A percentile compares a stretch with the other conserved stretches of the same genome.
These are phyloP conservation scores for Aradophagus sp. DNA, from an alignment of 1,140 invertebrate genomes.

Conservation along the genomic window DNA sequence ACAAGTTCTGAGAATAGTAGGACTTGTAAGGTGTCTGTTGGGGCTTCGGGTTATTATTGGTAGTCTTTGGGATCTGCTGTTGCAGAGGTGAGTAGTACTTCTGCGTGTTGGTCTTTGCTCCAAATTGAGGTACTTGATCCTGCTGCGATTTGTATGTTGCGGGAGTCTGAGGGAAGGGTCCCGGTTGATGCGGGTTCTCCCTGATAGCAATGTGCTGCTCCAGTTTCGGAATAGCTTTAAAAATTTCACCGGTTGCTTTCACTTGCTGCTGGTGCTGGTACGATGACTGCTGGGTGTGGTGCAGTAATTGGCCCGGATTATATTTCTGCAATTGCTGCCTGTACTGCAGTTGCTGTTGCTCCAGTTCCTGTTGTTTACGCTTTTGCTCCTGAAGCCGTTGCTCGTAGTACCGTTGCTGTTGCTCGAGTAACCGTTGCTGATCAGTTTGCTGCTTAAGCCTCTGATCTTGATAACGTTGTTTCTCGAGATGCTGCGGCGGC, in stretches of 20 bases:
- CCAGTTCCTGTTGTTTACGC: constrained; percentile 64
- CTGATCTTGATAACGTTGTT: constrained; percentile 67
- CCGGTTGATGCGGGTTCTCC: constrained; percentile 71
- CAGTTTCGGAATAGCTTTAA: constrained; percentile 83
- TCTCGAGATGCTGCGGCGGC: constrained; percentile 65
- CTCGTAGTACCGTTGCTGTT: constrained; percentile 49
- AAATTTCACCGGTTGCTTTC: constrained; percentile 79
- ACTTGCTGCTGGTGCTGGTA: constrained; percentile 42
- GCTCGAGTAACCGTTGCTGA: constrained; percentile 64
- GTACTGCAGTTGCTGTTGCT: constrained; percentile 70
- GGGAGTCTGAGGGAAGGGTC: constrained; percentile 69
- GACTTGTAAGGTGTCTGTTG: constrained; percentile 68
- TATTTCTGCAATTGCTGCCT: constrained; percentile 70
- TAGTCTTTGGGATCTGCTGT: constrained; percentile 61
- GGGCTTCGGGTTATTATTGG: constrained; percentile 57
- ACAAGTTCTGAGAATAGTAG: constrained; percentile 62
- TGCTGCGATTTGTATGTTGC: constrained; percentile 65
- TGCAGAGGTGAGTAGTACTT: constrained; percentile 67
- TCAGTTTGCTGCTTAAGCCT: constrained; percentile 65
- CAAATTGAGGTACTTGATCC: constrained; percentile 67
- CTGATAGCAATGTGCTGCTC: constrained; percentile 81
- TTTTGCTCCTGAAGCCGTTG: constrained; percentile 59
- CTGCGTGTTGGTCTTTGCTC: constrained; percentile 31
- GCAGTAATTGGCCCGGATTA: constrained; percentile 68
- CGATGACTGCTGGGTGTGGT: constrained; percentile 58